Evolutionary conservation across 2,113 vertebrate genomes (phyloP).

Genomic region (Ceyx melanurus): DNA sequence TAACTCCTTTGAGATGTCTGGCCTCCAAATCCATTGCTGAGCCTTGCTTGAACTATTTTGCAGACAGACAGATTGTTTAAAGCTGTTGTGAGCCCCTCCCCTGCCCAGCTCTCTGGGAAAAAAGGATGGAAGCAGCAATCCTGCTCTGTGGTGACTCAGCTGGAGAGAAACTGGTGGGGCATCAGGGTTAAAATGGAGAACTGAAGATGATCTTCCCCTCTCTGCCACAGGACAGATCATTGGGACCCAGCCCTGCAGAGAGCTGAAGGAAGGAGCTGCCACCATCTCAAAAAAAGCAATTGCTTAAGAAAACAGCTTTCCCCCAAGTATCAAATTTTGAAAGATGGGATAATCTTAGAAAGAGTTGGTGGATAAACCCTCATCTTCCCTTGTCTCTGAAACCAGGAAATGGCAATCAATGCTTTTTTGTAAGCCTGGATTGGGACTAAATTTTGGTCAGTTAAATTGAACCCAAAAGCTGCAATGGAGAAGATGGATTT

Average conservation of each 20-base stretch:
- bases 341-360: not conserved
- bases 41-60: not conserved
- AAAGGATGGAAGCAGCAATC: not conserved
- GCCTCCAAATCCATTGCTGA: not conserved
- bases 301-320: not conserved
- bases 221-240: fast-evolving
- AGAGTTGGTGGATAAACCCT: not conserved
- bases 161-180: not conserved
- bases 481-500: not conserved
- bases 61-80: not conserved
- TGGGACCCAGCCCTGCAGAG: not conserved
- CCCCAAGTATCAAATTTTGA: not conserved
- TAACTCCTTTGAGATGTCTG: not conserved
- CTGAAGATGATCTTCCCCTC: not conserved
- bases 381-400: not conserved
- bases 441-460: not conserved
- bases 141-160: not conserved
- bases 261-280: not conserved
- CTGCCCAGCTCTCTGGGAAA: not conserved
- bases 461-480: conserved; percentile 2
- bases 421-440: not conserved
- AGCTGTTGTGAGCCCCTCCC: not conserved
- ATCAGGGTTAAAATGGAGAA: not conserved
- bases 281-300: not conserved
- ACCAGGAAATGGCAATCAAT: not conserved